A percentile compares a stretch with the other conserved stretches of the same genome.
phyloP scores from a whole-genome alignment of 2,888 invertebrate genomes.

The Acanthopleura granulata region DNA sequence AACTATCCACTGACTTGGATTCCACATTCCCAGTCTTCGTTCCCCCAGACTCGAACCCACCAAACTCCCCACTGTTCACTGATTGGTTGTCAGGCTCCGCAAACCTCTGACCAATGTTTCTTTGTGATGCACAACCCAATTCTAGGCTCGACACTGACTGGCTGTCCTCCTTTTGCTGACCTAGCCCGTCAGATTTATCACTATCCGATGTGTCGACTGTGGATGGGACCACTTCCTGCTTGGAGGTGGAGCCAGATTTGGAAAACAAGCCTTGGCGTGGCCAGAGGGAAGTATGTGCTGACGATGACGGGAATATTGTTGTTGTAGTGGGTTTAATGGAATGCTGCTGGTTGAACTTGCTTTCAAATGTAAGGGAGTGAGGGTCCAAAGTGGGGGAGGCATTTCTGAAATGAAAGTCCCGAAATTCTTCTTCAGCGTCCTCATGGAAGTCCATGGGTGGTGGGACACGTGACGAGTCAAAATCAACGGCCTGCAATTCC shows the following conservation, averaged over 20 bases:
- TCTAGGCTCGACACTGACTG: slow-evolving; percentile 66
- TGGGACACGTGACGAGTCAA: slow-evolving; percentile 45
- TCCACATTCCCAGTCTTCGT: slow-evolving; percentile 34
- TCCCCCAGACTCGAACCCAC: slow-evolving; percentile 36
- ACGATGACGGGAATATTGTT: not conserved
- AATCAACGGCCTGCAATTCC: slow-evolving; percentile 28
- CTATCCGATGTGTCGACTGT: not conserved
- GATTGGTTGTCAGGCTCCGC: slow-evolving; percentile 49
- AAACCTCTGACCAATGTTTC: not conserved
- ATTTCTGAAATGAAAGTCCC: slow-evolving; percentile 50
- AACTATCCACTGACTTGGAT: slow-evolving; percentile 63
- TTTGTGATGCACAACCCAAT: slow-evolving; percentile 29
- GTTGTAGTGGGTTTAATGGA: not conserved
- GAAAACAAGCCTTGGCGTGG: not conserved
- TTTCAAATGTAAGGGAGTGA: not conserved
- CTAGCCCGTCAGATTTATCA: not conserved
- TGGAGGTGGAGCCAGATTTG: not conserved
- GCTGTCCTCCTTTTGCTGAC: slow-evolving; percentile 47
- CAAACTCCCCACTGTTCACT: slow-evolving; percentile 54
- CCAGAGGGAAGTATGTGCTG: not conserved
- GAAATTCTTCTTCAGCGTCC: slow-evolving; percentile 47
- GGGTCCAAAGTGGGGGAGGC: slow-evolving; percentile 28
- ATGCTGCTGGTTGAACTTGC: not conserved
- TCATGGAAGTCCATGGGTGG: slow-evolving; percentile 52
- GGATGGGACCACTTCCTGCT: too few species aligned